Evolutionary conservation across 2,113 vertebrate species (phyloP).

Genomic region (Sander lucioperca): DNA sequence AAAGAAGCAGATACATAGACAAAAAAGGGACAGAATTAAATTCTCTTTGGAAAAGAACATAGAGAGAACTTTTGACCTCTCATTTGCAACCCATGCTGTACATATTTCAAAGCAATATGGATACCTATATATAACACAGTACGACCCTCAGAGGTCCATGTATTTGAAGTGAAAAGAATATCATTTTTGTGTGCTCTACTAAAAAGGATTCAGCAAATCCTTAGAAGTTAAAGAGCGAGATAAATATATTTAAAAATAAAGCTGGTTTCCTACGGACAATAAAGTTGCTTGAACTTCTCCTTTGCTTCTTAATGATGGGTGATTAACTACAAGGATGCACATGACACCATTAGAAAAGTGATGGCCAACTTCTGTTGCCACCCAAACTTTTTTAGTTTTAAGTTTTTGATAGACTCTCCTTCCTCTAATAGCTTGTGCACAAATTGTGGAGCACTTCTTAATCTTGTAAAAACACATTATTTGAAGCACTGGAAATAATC

Average conservation of each 20-base stretch:
- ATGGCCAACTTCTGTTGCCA: neutral
- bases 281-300: neutral
- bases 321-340: neutral
- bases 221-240: neutral
- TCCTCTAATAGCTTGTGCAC: neutral
- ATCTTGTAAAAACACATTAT: neutral
- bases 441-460: neutral
- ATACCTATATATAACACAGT: neutral
- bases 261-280: neutral
- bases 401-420: neutral
- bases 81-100: slow-evolving; percentile 19
- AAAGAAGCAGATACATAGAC: slow-evolving; percentile 13
- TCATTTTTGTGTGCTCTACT: neutral
- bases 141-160: no score
- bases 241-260: neutral
- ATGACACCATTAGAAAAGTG: neutral
- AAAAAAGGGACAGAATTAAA: slow-evolving; percentile 35
- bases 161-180: neutral
- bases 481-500: neutral
- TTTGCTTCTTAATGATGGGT: neutral
- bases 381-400: no score
- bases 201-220: slow-evolving; percentile 6
- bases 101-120: slow-evolving; percentile 29
- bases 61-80: slow-evolving; percentile 34
- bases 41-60: slow-evolving; percentile 10